Conservation (phyloP, 2,113 vertebrate genomes). For the Clarias magur region DNA sequence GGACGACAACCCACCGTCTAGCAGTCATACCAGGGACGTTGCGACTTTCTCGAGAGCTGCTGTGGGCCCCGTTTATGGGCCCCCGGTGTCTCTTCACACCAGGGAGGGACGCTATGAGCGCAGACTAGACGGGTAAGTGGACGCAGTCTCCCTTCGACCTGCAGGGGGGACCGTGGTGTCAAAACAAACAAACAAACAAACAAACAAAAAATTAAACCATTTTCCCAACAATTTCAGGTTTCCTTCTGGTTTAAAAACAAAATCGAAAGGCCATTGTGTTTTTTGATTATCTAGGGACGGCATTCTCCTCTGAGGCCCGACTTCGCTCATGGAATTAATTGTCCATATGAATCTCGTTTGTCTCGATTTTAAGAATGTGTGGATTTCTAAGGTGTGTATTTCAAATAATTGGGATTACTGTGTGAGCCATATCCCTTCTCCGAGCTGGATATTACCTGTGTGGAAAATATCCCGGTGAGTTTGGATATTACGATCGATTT, state of each 20-base stretch:
- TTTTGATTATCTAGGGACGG: slow-evolving; percentile 74
- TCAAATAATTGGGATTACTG: slow-evolving; percentile 67
- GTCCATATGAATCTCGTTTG: slow-evolving; percentile 58
- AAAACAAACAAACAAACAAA: slow-evolving; percentile 33
- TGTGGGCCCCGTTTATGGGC: slow-evolving; percentile 93
- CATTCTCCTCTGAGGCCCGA: slow-evolving; percentile 68
- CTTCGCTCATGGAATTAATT: slow-evolving; percentile 69
- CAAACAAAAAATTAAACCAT: slow-evolving; percentile 54
- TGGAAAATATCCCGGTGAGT: slow-evolving; percentile 75
- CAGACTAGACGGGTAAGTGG: slow-evolving; percentile 84
- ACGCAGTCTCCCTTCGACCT: slow-evolving; percentile 74
- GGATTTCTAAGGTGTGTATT: slow-evolving; percentile 64
- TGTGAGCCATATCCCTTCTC: slow-evolving; percentile 62
- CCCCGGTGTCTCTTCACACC: slow-evolving; percentile 96
- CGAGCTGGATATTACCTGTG: slow-evolving; percentile 74
- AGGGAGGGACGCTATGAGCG: slow-evolving; percentile 99
- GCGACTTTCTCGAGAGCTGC: slow-evolving; percentile 98
- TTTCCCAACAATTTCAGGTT: slow-evolving; percentile 59
- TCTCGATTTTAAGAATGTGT: slow-evolving; percentile 63
- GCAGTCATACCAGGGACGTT: slow-evolving; percentile 97
- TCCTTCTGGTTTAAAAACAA: slow-evolving; percentile 59
- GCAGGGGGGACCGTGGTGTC: slow-evolving; percentile 69
- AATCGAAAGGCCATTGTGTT: slow-evolving; percentile 57
- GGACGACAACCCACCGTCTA: slow-evolving; percentile 97
- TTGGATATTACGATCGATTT: slow-evolving; percentile 72